Evolutionary conservation across 2,797 vertebrate genomes (phyloP).

Genomic region (Gobionotothen gibberifrons): DNA sequence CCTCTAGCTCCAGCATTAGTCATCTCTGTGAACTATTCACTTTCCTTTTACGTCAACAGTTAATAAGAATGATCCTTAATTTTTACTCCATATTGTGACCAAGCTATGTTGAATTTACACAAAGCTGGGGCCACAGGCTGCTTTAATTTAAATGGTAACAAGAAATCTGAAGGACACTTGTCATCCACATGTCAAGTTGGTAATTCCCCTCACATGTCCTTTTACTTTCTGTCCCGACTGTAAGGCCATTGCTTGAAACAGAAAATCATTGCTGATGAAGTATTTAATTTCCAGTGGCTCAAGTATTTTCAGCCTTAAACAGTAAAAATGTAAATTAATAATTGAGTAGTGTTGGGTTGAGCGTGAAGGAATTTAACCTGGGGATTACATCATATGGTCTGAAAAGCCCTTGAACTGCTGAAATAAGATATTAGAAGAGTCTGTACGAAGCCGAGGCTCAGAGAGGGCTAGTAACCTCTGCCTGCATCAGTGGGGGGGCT

Average conservation of each 20-base stretch:
- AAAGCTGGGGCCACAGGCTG: conserved; percentile 4
- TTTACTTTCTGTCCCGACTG: conserved; percentile 23
- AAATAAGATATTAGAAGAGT: conserved; percentile 68
- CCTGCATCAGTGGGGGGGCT: conserved; percentile 69
- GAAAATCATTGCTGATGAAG: conserved; percentile 17
- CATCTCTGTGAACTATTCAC: neutral
- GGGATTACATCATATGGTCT: conserved; percentile 58
- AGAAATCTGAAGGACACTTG: conserved; percentile 9
- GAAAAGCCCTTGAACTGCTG: conserved; percentile 54
- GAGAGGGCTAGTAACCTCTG: conserved; percentile 65
- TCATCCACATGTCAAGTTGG: conserved; percentile 1
- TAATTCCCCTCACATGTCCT: conserved; percentile 32
- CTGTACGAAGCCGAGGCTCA: conserved; percentile 63
- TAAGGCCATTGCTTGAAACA: neutral
- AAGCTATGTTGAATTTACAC: neutral
- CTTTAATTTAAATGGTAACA: neutral
- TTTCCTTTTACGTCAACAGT: neutral
- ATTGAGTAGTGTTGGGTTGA: conserved; percentile 21
- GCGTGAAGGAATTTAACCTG: conserved; percentile 26
- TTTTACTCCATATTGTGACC: neutral
- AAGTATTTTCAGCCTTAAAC: conserved; percentile 25
- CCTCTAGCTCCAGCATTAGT: neutral
- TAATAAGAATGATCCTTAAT: conserved; percentile 8
- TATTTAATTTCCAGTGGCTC: conserved; percentile 29
- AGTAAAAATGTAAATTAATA: conserved; percentile 20